These are phyloP conservation scores for Temnopleurus reevesii DNA, from an alignment of 53 echinoderm and acorn worm species.

Conservation along the genomic window DNA sequence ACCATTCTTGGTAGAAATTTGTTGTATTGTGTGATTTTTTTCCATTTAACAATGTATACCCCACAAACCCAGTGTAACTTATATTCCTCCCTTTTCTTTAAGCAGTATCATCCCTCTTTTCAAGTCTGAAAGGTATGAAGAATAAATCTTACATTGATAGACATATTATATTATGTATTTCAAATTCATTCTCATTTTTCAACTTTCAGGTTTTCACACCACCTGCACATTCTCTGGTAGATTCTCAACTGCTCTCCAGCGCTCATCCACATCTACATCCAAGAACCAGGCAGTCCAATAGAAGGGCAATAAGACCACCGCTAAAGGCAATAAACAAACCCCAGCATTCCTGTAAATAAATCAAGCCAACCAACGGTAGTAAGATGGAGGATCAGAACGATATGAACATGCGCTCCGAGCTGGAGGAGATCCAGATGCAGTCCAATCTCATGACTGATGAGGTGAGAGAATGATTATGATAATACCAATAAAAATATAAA, in stretches of 20 bases:
- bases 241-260: not conserved
- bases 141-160: no score
- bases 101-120: no score
- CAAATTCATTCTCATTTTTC: not conserved
- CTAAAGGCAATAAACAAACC: not conserved
- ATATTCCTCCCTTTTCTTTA: no score
- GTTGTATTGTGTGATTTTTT: no score
- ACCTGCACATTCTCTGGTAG: not conserved
- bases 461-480: constrained; percentile 55
- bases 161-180: no score
- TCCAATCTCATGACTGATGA: constrained; percentile 81
- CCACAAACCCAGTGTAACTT: no score
- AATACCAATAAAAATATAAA: no score
- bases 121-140: no score
- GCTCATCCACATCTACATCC: not conserved
- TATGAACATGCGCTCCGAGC: constrained; percentile 85
- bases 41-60: no score
- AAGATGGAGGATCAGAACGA: constrained; percentile 73
- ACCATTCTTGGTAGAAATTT: no score
- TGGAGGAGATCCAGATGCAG: constrained; percentile 90
- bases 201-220: not conserved
- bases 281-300: not conserved
- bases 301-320: not conserved
- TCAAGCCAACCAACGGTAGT: not conserved
- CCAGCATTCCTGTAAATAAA: constrained; percentile 7